Base-by-base conservation (phyloP, 2,888 invertebrate species). In the Ichneumon xanthorius region DNA sequence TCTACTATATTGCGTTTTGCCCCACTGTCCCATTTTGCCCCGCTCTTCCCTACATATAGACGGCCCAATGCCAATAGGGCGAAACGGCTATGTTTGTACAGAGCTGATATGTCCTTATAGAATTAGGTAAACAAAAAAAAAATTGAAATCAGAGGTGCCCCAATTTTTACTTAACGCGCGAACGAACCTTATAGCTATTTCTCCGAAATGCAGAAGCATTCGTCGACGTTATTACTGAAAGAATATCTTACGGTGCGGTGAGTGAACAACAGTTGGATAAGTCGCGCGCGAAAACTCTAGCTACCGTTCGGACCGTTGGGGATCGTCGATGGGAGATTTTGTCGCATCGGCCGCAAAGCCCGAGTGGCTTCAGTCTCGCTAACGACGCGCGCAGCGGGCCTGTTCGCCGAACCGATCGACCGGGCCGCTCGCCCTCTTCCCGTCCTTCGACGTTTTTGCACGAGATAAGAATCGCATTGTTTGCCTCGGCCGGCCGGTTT, bases 381-480 rank as follows among this genome's bases (percentile, higher is more conserved):
- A 63, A 63, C 61, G 61, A 63, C 33, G 61, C 1, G 30, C 30
- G 30, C 61, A 30, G 7, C 30, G 30, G 33, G 14, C 5, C 33
- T 6, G 30, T 63, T 63, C 61, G 61, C 33, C 61, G 61, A 63
- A 63, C 16, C 61, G 33, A 63, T 63, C 61, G 61, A 63, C 61
- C 61, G 61, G 16, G 2, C 61, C 26, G 6, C 33, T 30, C 33
- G 14, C 33, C 33, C 0, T 33, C 33, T n/a, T 30, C 30, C 61
- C 61, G 6, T 16, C 16, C 30, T 33, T n/a, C 33, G 80, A 80
- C 72, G 76, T 80, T 83, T 80, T 82, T 83, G 85, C 82, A 77
- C 76, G 65, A 75, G 85, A 82, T 86, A 86, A 83, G 83, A 86
- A 83, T 83, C 82, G 80, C 85, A 83, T 83, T 86, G 82, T 83